Percentiles rank a stretch among this genome's conserved stretches.
Conservation (phyloP, 2,797 vertebrate species). For the Peromyscus eremicus region DNA sequence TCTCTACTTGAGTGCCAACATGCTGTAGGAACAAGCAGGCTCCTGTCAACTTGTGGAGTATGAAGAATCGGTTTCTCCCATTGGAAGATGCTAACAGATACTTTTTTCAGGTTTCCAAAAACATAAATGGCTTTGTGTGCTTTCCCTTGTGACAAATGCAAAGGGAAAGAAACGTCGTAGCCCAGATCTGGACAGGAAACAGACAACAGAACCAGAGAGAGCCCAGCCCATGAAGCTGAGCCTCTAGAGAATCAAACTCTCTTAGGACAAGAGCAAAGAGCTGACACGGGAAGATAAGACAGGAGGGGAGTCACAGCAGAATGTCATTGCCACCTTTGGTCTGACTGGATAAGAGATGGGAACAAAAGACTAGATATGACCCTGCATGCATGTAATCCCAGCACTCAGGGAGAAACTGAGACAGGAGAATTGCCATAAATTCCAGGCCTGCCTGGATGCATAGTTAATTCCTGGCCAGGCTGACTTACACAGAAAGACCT, state of each 20-base stretch:
- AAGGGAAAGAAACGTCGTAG: not conserved
- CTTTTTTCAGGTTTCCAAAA: not conserved
- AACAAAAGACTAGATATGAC: not conserved
- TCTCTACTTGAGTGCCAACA: not conserved
- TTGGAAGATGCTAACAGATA: not conserved
- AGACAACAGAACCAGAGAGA: not conserved
- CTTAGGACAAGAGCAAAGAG: not conserved
- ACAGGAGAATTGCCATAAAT: not conserved
- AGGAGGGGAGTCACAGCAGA: not conserved
- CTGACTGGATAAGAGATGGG: not conserved
- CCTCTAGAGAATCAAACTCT: not conserved
- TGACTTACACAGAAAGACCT: not conserved
- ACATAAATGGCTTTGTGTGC: conserved; percentile 17
- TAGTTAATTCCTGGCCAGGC: not conserved
- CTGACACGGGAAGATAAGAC: not conserved
- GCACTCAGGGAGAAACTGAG: not conserved
- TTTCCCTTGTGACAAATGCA: not conserved
- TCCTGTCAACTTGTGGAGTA: not conserved
- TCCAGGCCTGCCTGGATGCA: not conserved
- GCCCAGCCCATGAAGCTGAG: not conserved
- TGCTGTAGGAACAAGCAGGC: not conserved
- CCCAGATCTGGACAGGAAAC: not conserved
- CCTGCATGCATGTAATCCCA: not conserved
- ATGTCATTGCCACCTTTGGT: not conserved
- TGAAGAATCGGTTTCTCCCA: not conserved